Conservation (phyloP, 2,113 vertebrate genomes). For the Boulengeromyrus knoepffleri region DNA sequence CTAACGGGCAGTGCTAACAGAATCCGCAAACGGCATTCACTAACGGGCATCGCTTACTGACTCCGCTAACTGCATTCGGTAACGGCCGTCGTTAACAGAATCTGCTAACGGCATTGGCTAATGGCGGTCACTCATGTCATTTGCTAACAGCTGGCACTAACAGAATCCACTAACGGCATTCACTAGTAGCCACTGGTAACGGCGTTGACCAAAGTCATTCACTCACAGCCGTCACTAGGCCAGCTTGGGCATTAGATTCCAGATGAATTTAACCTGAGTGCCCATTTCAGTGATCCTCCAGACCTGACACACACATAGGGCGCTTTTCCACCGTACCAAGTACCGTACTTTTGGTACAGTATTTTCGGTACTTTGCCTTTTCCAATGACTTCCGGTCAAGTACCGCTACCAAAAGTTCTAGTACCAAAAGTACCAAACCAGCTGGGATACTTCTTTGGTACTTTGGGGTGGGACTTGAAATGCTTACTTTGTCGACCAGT, state of each 20-base stretch:
- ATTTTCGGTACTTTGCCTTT: too few species aligned
- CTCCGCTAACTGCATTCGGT: background rate
- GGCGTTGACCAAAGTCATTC: background rate
- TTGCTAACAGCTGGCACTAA: background rate
- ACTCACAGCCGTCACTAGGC: background rate
- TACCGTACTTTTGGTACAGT: too few species aligned
- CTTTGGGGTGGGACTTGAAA: too few species aligned
- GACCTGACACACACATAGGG: background rate
- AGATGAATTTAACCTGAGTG: background rate
- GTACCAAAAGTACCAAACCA: too few species aligned
- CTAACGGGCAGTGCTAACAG: background rate
- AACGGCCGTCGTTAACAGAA: background rate
- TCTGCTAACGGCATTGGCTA: background rate
- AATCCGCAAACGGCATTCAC: background rate
- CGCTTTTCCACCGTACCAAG: too few species aligned
- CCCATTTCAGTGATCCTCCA: background rate
- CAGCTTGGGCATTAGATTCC: background rate
- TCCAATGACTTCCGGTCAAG: too few species aligned
- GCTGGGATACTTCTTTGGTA: too few species aligned
- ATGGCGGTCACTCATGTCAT: background rate
- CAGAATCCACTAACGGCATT: background rate
- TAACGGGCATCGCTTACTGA: background rate
- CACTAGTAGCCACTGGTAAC: background rate
- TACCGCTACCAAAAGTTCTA: too few species aligned
- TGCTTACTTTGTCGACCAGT: too few species aligned